A percentile compares a stretch with the other conserved stretches of the same genome.
Evolutionary conservation across 2,113 vertebrate genomes (phyloP).

Genomic region (Fregata magnificens): DNA sequence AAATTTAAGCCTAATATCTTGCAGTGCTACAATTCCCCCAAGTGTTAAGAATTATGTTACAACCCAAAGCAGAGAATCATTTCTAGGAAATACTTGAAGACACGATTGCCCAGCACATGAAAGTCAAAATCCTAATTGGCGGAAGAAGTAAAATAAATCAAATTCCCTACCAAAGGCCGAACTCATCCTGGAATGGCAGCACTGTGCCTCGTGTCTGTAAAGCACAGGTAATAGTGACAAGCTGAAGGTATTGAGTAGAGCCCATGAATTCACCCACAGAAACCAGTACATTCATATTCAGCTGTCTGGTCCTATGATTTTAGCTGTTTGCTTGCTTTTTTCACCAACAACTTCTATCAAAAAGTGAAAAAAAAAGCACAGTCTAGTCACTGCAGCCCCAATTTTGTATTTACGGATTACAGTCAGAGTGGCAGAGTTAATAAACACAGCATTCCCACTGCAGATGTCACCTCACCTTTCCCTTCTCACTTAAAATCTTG

Average conservation of each 20-base stretch:
- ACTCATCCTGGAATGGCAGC: background rate
- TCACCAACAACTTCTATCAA: background rate
- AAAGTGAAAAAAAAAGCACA: background rate
- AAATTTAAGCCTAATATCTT: slow-evolving; percentile 20
- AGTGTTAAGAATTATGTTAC: slow-evolving; percentile 1
- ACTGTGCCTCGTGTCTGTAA: background rate
- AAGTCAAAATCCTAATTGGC: slow-evolving; percentile 35
- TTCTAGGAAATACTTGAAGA: slow-evolving; percentile 6
- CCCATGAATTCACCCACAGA: background rate
- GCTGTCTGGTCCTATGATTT: background rate
- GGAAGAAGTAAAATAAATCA: background rate
- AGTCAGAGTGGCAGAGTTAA: background rate
- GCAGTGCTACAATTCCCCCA: background rate
- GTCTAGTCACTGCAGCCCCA: background rate
- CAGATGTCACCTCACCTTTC: background rate
- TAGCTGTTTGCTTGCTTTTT: background rate
- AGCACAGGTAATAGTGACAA: background rate
- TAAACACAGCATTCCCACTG: background rate
- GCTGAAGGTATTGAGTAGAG: background rate
- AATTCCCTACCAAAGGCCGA: background rate
- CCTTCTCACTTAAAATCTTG: background rate
- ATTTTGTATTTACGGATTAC: background rate
- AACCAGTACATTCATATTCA: background rate
- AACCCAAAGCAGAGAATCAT: background rate
- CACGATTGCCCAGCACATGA: background rate